phyloP scores from a whole-genome alignment of 2,888 invertebrate genomes.

The Drosophila borborema region DNA sequence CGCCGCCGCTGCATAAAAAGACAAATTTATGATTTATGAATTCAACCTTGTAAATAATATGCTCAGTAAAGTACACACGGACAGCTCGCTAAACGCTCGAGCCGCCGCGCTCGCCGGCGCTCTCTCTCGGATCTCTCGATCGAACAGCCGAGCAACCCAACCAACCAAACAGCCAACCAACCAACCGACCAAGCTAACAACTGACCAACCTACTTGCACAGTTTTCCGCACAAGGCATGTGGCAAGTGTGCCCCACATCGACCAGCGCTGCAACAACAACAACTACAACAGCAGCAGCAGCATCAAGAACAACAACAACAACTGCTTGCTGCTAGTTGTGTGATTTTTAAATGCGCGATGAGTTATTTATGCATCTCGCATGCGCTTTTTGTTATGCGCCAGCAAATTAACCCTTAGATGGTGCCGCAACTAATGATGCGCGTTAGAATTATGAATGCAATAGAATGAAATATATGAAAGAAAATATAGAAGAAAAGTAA shows the following conservation, averaged over 20 bases:
- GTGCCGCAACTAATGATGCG: neutral
- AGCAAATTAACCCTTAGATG: slow-evolving; percentile 63
- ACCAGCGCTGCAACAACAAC: slow-evolving; percentile 39
- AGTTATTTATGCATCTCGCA: slow-evolving; percentile 77
- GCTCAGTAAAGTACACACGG: slow-evolving; percentile 74
- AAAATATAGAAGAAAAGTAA: neutral
- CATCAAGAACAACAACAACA: slow-evolving; percentile 31
- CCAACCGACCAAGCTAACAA: slow-evolving; percentile 33
- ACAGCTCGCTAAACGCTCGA: slow-evolving; percentile 73
- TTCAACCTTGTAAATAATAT: slow-evolving; percentile 81
- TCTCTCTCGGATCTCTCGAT: slow-evolving; percentile 7
- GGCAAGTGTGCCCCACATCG: slow-evolving; percentile 79
- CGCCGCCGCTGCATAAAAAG: slow-evolving; percentile 73
- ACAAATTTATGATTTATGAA: slow-evolving; percentile 83
- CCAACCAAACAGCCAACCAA: slow-evolving; percentile 16
- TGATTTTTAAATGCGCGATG: slow-evolving; percentile 80
- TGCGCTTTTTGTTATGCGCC: slow-evolving; percentile 60
- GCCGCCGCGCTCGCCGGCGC: slow-evolving; percentile 38
- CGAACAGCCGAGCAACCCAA: slow-evolving; percentile 31
- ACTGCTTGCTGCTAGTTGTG: slow-evolving; percentile 60
- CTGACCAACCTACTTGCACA: slow-evolving; percentile 80
- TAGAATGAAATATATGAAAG: neutral
- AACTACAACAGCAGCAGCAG: slow-evolving; percentile 31
- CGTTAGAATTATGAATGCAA: neutral
- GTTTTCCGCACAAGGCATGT: slow-evolving; percentile 79